A percentile compares a stretch with the other conserved stretches of the same genome.
Conservation (phyloP, 2,113 vertebrate species). For the Seriola dumerili region DNA sequence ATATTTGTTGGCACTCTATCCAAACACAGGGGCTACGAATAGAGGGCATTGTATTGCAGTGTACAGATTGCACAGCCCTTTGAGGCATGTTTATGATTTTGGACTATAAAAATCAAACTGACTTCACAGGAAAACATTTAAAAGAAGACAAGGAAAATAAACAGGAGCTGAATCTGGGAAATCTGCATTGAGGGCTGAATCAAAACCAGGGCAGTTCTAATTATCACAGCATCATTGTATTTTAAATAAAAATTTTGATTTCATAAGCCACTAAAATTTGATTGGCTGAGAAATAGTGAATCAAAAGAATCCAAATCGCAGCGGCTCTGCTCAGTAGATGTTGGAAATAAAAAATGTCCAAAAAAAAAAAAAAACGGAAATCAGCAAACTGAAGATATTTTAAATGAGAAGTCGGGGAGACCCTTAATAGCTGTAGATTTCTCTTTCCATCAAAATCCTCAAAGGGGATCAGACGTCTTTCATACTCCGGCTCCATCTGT, state of each 20-base stretch:
- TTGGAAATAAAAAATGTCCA: neutral
- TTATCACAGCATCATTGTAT: slow-evolving; percentile 9
- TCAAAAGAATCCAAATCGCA: slow-evolving; percentile 9
- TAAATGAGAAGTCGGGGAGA: neutral
- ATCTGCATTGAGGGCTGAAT: neutral
- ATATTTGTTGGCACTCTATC: neutral
- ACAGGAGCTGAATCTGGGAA: neutral
- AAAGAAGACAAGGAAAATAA: slow-evolving; percentile 3
- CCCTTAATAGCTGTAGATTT: slow-evolving; percentile 46
- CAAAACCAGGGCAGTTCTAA: neutral
- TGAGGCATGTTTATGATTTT: neutral
- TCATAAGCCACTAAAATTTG: neutral
- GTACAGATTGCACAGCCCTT: neutral
- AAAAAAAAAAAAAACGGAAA: neutral
- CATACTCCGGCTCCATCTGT: slow-evolving; percentile 68
- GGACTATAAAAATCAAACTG: neutral
- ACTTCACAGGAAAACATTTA: neutral
- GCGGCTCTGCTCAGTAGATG: neutral
- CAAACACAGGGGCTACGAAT: neutral
- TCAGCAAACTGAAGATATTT: slow-evolving; percentile 31
- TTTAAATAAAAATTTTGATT: neutral
- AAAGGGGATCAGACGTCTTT: slow-evolving; percentile 59
- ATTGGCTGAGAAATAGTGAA: neutral
- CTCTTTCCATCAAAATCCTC: slow-evolving; percentile 52
- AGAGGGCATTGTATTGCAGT: neutral